Base-by-base conservation (phyloP, 1,140 invertebrate genomes). In the Liolophura sinensis region DNA sequence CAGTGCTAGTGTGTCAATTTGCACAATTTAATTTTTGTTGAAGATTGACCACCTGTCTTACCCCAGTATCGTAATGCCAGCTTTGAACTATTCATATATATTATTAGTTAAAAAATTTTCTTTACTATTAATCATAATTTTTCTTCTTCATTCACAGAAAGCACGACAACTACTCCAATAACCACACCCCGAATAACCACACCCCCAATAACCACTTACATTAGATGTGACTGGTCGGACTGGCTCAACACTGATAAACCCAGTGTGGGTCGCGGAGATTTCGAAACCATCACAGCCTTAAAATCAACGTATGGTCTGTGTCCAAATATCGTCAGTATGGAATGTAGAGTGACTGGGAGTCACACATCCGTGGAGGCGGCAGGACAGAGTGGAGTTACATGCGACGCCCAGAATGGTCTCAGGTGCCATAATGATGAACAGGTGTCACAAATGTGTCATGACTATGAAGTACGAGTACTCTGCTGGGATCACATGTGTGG, bases 291-390 rank as follows among this genome's bases (percentile, higher is more conserved):
- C 20, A 64, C 70, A 1, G 60, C 66, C 12, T 66, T 84, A 22
- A 74, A 78, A 27, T 57, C 50, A 15, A 72, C 70, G 14, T 81
- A 78, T 59, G 73, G 73, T 4, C 77, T 84, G 18, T 92, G 91
- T 75, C 74, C 67, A n/a, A 84, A 88, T 68, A 93, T 94, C 87
- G 84, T 82, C 1, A 87, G 90, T 55, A 91, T 95, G 58, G 87
- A 90, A 80, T 95, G 93, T 73, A 86, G 92, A 40, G 90, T 90
- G 0, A 87, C 90, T 5, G 84, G 84, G 0, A 87, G 85, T 1
- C 88, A 91, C 62, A 83, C 87, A 54, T 82, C 86, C 4, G 82
- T 88, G 0, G 91, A 91, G 75, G 87, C 89, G 67, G 90, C 90
- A 18, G 90, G 90, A 0, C 78, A 85, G 65, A 66, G 72, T 24